Evolutionary conservation across 2,888 invertebrate species (phyloP).

Genomic region (Agrilus biguttatus): DNA sequence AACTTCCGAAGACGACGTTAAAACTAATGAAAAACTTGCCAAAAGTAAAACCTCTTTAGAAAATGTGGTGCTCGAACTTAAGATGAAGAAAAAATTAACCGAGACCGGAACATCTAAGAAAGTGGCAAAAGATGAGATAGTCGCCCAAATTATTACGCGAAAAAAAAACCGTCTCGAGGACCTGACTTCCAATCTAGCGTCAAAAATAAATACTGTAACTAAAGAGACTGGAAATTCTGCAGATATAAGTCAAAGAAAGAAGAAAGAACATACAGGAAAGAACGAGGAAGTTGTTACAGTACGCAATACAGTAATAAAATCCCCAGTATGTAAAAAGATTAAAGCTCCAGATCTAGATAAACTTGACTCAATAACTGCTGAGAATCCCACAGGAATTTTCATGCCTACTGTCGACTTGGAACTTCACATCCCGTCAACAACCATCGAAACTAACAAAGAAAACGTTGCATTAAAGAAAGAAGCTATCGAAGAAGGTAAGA

Average conservation of each 20-base stretch:
- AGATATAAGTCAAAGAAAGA: constrained; percentile 38
- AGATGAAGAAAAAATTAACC: constrained; percentile 20
- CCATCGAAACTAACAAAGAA: too few species aligned
- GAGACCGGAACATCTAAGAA: constrained; percentile 8
- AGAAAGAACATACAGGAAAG: constrained; percentile 30
- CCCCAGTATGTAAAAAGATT: constrained; percentile 38
- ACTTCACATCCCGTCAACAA: constrained; percentile 29
- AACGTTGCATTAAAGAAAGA: constrained; percentile 29
- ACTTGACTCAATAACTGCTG: constrained; percentile 17
- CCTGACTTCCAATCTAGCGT: constrained; percentile 42
- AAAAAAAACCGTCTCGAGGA: constrained; percentile 51
- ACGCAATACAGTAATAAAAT: constrained; percentile 42
- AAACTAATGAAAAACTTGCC: constrained; percentile 1
- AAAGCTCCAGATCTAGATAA: constrained; percentile 34
- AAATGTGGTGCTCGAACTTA: constrained; percentile 26
- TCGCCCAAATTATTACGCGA: constrained; percentile 37
- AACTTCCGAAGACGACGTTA: neutral
- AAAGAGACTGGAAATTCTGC: constrained; percentile 18
- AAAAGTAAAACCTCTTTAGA: constrained; percentile 15
- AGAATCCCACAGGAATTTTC: constrained; percentile 50
- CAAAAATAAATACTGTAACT: constrained; percentile 38
- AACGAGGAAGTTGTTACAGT: constrained; percentile 27
- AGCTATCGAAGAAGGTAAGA: neutral
- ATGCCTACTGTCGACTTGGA: constrained; percentile 54
- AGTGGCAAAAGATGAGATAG: constrained; percentile 20